Conservation (phyloP, 2,797 vertebrate genomes). For the Sebastes hubbsi region DNA sequence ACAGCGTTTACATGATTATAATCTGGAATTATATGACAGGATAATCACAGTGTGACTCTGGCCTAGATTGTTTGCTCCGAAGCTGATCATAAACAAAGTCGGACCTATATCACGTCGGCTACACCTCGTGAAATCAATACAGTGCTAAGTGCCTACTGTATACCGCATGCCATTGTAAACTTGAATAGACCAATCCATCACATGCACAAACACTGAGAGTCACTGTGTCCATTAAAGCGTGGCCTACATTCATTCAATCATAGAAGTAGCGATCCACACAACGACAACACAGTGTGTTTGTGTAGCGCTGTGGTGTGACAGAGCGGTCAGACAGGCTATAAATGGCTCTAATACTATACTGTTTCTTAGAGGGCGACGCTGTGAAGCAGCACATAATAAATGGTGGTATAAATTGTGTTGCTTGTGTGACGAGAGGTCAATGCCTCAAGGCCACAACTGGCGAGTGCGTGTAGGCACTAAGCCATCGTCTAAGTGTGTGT, state of each 20-base stretch:
- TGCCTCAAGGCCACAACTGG: constrained; percentile 43
- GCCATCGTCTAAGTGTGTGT: constrained; percentile 7
- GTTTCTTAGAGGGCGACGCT: constrained; percentile 18
- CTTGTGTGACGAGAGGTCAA: constrained; percentile 18
- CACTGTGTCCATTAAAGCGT: constrained; percentile 28
- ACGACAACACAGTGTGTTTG: constrained; percentile 29
- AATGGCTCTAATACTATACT: constrained; percentile 26
- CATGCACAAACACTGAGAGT: constrained; percentile 32
- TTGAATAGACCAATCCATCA: constrained; percentile 40
- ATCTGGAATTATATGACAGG: constrained; percentile 39
- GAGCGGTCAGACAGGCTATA: constrained; percentile 46
- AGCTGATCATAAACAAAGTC: constrained; percentile 34
- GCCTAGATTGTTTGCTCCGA: constrained; percentile 12
- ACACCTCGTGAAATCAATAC: constrained; percentile 33
- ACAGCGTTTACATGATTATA: constrained; percentile 31
- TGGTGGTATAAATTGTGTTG: constrained; percentile 11
- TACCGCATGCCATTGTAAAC: constrained; percentile 9
- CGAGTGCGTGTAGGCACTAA: background rate
- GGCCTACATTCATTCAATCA: constrained; percentile 46
- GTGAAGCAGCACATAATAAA: constrained; percentile 43
- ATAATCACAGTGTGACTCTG: constrained; percentile 27
- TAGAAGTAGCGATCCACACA: constrained; percentile 6
- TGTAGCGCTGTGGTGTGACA: constrained; percentile 42
- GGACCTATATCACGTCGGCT: background rate
- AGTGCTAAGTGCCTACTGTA: background rate